A percentile compares a stretch with the other conserved stretches of the same genome.
Evolutionary conservation across 2,888 invertebrate genomes (phyloP).

Genomic region (Priocnemis perturbator): DNA sequence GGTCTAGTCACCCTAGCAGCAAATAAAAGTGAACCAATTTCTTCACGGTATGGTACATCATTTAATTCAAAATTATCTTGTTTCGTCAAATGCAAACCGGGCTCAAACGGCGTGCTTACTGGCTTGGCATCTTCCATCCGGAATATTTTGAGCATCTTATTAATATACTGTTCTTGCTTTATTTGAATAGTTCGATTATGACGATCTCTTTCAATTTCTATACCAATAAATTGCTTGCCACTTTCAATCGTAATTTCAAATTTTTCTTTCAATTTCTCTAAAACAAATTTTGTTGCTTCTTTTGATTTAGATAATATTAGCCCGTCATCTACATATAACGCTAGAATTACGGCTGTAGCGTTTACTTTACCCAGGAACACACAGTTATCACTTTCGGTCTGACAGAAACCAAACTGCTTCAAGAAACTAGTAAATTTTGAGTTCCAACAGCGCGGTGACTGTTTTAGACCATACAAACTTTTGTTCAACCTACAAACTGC

Average conservation of each 20-base stretch:
- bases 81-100: too few relatives aligned
- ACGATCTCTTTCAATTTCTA: not conserved
- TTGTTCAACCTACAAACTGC: not conserved
- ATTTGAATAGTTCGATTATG: not conserved
- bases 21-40: too few relatives aligned
- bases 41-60: too few relatives aligned
- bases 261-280: not conserved
- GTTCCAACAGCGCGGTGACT: slow-evolving; percentile 5
- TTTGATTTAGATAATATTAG: not conserved
- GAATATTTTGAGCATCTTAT: not conserved
- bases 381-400: not conserved
- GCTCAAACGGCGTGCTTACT: too few relatives aligned
- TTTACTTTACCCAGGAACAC: not conserved
- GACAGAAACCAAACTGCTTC: not conserved
- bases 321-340: slow-evolving; percentile 5
- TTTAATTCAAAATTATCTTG: too few relatives aligned
- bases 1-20: slow-evolving; percentile 10
- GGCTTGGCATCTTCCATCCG: not conserved
- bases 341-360: not conserved
- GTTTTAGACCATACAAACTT: too few relatives aligned
- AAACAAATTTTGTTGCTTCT: not conserved
- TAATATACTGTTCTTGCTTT: not conserved
- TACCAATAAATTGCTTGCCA: not conserved
- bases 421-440: slow-evolving; percentile 2
- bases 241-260: not conserved